Base-by-base conservation (phyloP, 2,888 invertebrate species). In the Pollenia amentaria region DNA sequence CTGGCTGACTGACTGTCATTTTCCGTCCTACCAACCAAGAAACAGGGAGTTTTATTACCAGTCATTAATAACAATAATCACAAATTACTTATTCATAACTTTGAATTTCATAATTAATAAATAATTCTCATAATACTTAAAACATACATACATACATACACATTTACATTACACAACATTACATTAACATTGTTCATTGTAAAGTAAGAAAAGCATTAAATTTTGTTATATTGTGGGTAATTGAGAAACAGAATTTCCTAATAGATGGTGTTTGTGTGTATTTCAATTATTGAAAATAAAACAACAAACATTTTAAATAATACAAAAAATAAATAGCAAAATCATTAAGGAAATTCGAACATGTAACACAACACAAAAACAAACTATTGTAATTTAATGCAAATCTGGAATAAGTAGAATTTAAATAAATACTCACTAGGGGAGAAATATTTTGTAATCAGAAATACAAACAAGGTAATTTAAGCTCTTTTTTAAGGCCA, bases 11-110 rank as follows among this genome's bases (percentile, higher is more conserved):
- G 8, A 14, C n/a, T 18, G 40, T 7, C 42, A 9, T 8, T n/a
- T 46, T 40, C 2, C n/a, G 16, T 4, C 12, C 16, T 67, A n/a
- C n/a, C n/a, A n/a, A n/a, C n/a, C n/a, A n/a, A n/a, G n/a, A n/a
- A n/a, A n/a, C n/a, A n/a, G n/a, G n/a, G n/a, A 48, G 7, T 21
- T 57, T 16, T 55, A 73, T 64, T 65, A 65, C 29, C 75, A 87
- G 88, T 88, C 88, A 90, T 90, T 90, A 90, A 90, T 91, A 92
- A 92, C 91, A 92, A 91, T 91, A 91, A 92, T 90, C 91, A 89
- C 91, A 92, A 92, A 92, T 91, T 92, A 89, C 89, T 90, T 91
- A 90, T 91, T 90, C 91, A 91, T 91, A 90, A 92, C 90, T 89
- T 92, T 90, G 89, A 90, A 91, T 90, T 91, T 91, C 90, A 88